Evolutionary conservation across 1,140 invertebrate species (phyloP).

Genomic region (Papilio dardanus): DNA sequence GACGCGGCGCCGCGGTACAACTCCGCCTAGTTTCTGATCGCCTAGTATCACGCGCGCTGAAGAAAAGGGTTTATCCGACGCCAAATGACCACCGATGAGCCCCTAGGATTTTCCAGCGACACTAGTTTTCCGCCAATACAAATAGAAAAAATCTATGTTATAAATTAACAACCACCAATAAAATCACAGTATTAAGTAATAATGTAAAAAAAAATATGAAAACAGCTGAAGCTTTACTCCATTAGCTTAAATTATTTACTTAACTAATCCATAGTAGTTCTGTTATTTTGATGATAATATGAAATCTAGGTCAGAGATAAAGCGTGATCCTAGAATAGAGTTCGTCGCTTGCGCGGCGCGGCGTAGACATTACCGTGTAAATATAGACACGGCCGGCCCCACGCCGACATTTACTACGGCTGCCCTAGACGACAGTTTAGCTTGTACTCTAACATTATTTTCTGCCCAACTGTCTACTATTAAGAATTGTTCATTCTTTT

Average conservation of each 20-base stretch:
- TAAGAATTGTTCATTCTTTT: neutral
- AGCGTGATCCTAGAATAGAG: conserved; percentile 70
- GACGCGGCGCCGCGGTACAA: conserved; percentile 52
- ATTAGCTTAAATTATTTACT: conserved; percentile 40
- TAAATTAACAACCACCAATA: conserved; percentile 34
- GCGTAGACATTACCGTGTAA: conserved; percentile 68
- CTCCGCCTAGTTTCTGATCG: conserved; percentile 65
- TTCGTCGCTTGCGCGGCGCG: conserved; percentile 55
- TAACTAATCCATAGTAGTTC: conserved; percentile 35
- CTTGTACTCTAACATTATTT: neutral
- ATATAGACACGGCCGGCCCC: conserved; percentile 48
- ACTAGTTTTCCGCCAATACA: conserved; percentile 67
- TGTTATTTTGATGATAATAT: conserved; percentile 53
- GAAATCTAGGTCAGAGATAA: conserved; percentile 71
- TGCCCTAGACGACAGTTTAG: conserved; percentile 7
- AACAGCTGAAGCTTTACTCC: conserved; percentile 29
- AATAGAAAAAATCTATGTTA: conserved; percentile 35
- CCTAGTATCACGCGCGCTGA: conserved; percentile 82
- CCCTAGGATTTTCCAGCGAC: conserved; percentile 74
- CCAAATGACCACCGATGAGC: conserved; percentile 61
- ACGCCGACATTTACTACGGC: neutral
- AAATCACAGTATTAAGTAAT: conserved; percentile 6
- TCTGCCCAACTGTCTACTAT: neutral
- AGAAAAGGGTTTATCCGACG: conserved; percentile 83
- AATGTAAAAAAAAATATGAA: conserved; percentile 22